Conservation (phyloP, 2,797 vertebrate genomes). For the Sebastes nivosus region DNA sequence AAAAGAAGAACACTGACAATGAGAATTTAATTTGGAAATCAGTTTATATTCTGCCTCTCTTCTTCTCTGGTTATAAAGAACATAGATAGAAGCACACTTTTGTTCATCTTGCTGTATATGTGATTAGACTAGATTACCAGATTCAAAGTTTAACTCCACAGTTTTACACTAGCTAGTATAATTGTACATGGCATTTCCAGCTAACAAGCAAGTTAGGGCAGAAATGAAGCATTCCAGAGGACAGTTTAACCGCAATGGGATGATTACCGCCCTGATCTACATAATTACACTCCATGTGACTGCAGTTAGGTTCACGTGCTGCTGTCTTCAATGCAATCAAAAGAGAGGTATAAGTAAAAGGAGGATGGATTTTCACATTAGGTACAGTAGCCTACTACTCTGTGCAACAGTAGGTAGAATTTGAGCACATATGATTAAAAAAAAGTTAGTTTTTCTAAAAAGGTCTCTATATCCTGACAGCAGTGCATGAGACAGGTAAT, state of each 20-base stretch:
- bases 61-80: background rate
- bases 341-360: background rate
- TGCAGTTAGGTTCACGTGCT: conserved; percentile 19
- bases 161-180: too few species aligned
- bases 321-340: background rate
- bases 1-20: background rate
- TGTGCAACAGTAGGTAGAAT: background rate
- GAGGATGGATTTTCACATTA: background rate
- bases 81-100: background rate
- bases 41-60: background rate
- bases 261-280: conserved; percentile 3
- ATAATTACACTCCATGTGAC: conserved; percentile 49
- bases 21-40: background rate
- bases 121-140: background rate
- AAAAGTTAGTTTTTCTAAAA: too few species aligned
- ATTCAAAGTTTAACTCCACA: background rate
- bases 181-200: background rate
- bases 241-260: background rate
- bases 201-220: background rate
- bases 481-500: too few species aligned
- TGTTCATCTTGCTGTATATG: background rate
- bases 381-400: background rate
- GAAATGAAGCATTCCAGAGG: background rate
- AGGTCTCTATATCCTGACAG: too few species aligned
- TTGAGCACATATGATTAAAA: too few species aligned